Evolutionary conservation across 2,113 vertebrate species (phyloP).

Genomic region (Ammodytes dubius): DNA sequence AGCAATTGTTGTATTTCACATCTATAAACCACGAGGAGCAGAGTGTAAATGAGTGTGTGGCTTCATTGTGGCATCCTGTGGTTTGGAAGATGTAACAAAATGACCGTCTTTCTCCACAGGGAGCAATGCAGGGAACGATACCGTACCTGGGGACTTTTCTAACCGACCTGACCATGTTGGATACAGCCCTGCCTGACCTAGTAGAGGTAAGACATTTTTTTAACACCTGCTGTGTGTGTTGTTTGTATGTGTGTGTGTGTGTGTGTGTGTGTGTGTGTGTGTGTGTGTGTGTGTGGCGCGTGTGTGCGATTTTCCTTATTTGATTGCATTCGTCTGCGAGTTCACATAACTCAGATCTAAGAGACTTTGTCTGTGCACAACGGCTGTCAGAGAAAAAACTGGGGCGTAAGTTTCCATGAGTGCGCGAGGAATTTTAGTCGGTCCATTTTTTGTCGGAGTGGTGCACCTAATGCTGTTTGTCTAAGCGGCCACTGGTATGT

Average conservation of each 20-base stretch:
- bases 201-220: constrained; percentile 84
- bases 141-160: constrained; percentile 95
- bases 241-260: constrained; percentile 20
- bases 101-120: constrained; percentile 79
- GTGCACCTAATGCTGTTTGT: constrained; percentile 61
- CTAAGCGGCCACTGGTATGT: constrained; percentile 54
- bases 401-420: constrained; percentile 53
- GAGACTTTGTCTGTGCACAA: constrained; percentile 14
- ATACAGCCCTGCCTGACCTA: constrained; percentile 92
- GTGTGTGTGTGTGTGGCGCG: constrained; percentile 21
- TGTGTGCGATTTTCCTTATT: constrained; percentile 17
- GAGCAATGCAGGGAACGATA: constrained; percentile 95
- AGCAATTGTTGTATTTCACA: constrained; percentile 27
- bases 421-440: constrained; percentile 55
- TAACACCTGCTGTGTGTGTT: constrained; percentile 45
- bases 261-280: constrained; percentile 33
- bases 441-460: constrained; percentile 32
- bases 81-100: constrained; percentile 3
- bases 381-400: constrained; percentile 38
- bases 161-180: constrained; percentile 94
- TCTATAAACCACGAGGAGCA: constrained; percentile 16
- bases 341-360: constrained; percentile 48
- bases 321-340: constrained; percentile 36
- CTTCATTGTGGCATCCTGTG: constrained; percentile 8
- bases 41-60: constrained; percentile 27